Conservation (phyloP, 2,113 vertebrate species). For the Meles meles region DNA sequence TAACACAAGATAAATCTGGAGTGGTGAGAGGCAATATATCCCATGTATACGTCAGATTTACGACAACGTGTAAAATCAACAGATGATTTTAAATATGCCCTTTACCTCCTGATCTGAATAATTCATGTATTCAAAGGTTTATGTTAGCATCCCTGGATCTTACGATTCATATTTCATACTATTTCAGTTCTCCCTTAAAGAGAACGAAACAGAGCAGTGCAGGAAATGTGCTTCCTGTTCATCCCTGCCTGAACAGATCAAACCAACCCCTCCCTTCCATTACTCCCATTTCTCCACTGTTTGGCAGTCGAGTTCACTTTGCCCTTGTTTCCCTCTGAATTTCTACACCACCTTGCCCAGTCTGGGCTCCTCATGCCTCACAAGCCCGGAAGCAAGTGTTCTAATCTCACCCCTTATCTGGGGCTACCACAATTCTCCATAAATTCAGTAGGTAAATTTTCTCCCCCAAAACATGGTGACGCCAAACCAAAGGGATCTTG, state of each 20-base stretch:
- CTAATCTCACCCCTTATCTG: too few species aligned
- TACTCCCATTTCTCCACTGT: too few species aligned
- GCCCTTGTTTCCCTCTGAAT: neutral
- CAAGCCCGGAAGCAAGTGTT: neutral
- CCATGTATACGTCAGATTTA: neutral
- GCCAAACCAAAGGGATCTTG: neutral
- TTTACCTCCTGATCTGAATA: constrained; percentile 9
- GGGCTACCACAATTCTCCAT: neutral
- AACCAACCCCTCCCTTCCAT: accelerated
- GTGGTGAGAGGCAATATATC: neutral
- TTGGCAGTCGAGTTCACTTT: accelerated
- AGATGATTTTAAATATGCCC: constrained; percentile 5
- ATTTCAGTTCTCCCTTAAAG: neutral
- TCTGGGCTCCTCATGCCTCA: too few species aligned
- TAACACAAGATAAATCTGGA: neutral
- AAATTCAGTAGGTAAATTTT: neutral
- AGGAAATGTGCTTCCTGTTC: accelerated
- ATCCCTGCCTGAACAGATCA: accelerated
- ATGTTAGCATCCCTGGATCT: neutral
- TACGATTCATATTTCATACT: neutral
- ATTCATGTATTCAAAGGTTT: constrained; percentile 25
- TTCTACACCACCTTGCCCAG: accelerated
- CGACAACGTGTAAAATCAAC: neutral
- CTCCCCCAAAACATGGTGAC: neutral
- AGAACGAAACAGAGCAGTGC: neutral